Conservation (phyloP, 2,888 invertebrate species). For the Germaria angustata region DNA sequence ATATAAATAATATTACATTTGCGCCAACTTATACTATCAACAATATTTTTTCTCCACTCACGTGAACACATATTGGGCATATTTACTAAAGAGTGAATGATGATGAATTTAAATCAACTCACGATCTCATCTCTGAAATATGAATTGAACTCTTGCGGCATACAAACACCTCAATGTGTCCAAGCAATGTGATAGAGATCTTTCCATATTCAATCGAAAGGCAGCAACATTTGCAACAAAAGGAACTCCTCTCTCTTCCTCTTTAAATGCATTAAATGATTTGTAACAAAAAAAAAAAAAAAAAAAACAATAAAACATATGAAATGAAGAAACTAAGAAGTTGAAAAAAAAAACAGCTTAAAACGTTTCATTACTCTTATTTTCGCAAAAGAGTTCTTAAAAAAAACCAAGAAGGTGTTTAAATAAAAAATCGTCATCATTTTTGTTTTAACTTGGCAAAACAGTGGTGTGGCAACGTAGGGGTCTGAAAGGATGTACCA, state of each 20-base stretch:
- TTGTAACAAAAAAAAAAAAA: constrained; percentile 35
- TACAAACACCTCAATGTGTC: constrained; percentile 55
- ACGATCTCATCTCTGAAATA: background rate
- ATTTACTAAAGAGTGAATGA: no score
- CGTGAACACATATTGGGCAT: no score
- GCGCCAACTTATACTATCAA: no score
- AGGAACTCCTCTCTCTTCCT: constrained; percentile 21
- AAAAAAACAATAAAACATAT: background rate
- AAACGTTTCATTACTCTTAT: constrained; percentile 56
- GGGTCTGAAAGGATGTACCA: background rate
- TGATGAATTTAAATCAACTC: background rate
- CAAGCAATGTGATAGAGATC: constrained; percentile 63
- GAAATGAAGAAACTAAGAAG: constrained; percentile 31
- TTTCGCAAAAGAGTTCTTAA: constrained; percentile 22
- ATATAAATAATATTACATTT: no score
- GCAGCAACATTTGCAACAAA: constrained; percentile 20
- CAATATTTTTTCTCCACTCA: no score
- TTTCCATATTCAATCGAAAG: constrained; percentile 30
- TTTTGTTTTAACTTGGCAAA: background rate
- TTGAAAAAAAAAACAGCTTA: constrained; percentile 35
- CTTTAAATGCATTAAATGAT: constrained; percentile 41
- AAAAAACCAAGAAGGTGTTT: constrained; percentile 52
- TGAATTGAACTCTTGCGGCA: constrained; percentile 31
- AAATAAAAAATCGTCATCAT: constrained; percentile 40
- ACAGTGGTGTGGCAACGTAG: constrained; percentile 3